phyloP scores from a whole-genome alignment of 2,113 vertebrate species.

The Rhagologus leucostigma region DNA sequence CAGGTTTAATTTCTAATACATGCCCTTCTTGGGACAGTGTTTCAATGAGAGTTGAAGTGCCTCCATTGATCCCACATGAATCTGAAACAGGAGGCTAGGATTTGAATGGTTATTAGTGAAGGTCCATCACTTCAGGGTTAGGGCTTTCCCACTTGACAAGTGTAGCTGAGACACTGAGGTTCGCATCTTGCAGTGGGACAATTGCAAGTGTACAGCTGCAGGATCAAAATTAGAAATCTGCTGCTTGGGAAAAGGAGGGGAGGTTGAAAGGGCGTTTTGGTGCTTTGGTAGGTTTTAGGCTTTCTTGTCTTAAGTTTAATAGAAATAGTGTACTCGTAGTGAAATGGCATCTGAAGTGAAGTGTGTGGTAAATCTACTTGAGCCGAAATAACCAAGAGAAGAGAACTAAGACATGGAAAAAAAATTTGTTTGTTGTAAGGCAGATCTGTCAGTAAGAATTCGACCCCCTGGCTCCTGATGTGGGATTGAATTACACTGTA shows the following conservation, averaged over 20 bases:
- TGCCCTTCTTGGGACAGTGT: not conserved
- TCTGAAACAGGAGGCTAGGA: not conserved
- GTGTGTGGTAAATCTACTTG: not conserved
- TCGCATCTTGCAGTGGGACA: rapidly evolving
- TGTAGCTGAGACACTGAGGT: not conserved
- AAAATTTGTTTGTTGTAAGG: not conserved
- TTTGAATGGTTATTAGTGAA: not conserved
- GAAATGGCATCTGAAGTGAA: not conserved
- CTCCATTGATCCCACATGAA: not conserved
- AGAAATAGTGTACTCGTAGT: rapidly evolving
- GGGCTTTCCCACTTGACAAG: not conserved
- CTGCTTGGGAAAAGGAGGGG: not conserved
- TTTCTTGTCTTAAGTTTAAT: not conserved
- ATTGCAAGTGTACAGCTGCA: not conserved
- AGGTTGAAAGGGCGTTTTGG: not conserved
- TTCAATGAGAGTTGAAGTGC: not conserved
- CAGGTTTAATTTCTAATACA: not conserved
- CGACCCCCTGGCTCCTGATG: not conserved
- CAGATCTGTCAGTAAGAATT: not conserved
- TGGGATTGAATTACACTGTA: not conserved
- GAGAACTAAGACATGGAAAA: not conserved
- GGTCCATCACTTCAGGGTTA: not conserved
- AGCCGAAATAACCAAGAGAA: not conserved
- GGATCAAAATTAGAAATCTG: not conserved
- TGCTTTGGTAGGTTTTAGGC: not conserved